These are phyloP conservation scores for Drosophila parabipectinata DNA, from an alignment of 1,140 invertebrate genomes.

Conservation along the genomic window DNA sequence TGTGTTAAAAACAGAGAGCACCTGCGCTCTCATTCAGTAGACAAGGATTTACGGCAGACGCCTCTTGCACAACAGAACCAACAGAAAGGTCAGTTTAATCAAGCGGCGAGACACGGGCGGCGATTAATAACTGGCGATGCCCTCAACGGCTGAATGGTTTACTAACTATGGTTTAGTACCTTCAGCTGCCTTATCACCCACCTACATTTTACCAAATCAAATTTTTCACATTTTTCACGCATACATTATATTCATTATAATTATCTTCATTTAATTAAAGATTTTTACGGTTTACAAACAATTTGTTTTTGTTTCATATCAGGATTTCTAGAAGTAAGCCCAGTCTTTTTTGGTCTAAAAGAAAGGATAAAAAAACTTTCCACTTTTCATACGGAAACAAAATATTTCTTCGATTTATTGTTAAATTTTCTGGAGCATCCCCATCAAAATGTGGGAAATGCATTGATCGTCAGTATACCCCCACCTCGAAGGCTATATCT, in stretches of 20 bases:
- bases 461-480: too few species aligned
- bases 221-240: constrained; percentile 5
- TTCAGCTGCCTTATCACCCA: constrained; percentile 35
- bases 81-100: constrained; percentile 63
- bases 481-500: too few species aligned
- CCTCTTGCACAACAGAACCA: constrained; percentile 46
- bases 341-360: neutral
- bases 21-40: constrained; percentile 63
- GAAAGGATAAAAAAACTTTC: neutral
- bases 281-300: constrained; percentile 15
- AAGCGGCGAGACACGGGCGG: constrained; percentile 22
- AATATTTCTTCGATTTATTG: too few species aligned
- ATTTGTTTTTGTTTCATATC: neutral
- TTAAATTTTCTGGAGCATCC: too few species aligned
- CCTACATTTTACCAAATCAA: constrained; percentile 9
- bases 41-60: constrained; percentile 56
- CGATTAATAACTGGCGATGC: constrained; percentile 25
- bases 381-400: neutral
- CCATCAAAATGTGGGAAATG: too few species aligned
- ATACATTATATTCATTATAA: neutral
- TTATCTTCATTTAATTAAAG: constrained; percentile 30
- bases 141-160: constrained; percentile 25
- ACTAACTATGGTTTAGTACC: constrained; percentile 58
- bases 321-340: too few species aligned
- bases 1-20: constrained; percentile 69